Base-by-base conservation (phyloP, 1,140 invertebrate genomes). In the Philaenus spumarius region DNA sequence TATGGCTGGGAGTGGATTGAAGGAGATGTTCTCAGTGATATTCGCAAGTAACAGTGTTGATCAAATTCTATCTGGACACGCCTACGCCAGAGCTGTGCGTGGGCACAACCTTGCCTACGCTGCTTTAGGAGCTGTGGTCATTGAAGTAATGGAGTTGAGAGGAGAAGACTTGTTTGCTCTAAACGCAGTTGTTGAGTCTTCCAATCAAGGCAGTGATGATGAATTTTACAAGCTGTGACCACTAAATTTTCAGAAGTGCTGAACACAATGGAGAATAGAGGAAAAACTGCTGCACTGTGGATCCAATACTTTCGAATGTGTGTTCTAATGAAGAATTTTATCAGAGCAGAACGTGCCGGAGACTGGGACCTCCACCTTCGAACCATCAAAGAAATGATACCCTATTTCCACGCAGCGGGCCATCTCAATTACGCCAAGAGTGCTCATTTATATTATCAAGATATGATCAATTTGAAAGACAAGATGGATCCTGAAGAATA, bases 281-380 rank as follows among this genome's bases (percentile, higher is more conserved):
- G 69, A 58, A 66, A 61, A 11, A 76, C 72, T 37, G 67, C 72
- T 60, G 56, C 71, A 46, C 63, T 75, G 23, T 76, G 72, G 73
- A 53, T 71, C 19, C 71, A 75, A 66, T 75, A 75, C 60, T 71
- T 77, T 56, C 48, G 72, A 55, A 71, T 73, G 69, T 58, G 73
- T 24, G 58, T 66, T 50, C 61, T 75, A 59, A 55, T 71, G 12
- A 58, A 63, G 47, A 59, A 69, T 50, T 77, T 77, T 51, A 67
- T 77, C 65, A 62, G 61, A 52, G 69, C 72, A 54, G 72, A 75
- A 66, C 50, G 66, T 30, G 62, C 50, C 6, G 67, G 67, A 14
- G 59, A 71, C 60, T 73, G 69, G 68, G n/a, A 67, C 11, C 35
- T 65, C 9, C 69, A 75, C 61, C 59, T 73, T n/a, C 58, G 67